Base-by-base conservation (phyloP, 2,888 invertebrate species). In the Latrodectus elegans region DNA sequence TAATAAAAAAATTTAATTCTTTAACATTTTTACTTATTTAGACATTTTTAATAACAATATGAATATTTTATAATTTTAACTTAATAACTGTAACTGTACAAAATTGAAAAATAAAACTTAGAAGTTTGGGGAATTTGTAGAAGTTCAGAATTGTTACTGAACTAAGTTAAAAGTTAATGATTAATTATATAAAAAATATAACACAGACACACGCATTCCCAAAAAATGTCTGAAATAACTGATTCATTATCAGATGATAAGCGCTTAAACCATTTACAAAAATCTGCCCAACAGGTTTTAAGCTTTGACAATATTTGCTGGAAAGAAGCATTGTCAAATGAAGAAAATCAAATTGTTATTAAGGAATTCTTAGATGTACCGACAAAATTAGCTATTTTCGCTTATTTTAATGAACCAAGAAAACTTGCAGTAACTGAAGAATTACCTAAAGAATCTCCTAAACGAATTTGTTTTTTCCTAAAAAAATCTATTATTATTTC, bases 291-390 rank as follows among this genome's bases (percentile, higher is more conserved):
- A 55, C 60, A 68, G 70, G 17, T 78, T 11, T 70, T 88, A 67
- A 52, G 68, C 38, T 64, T 74, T n/a, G 70, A 68, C 70, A n/a
- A 15, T 53, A 49, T 52, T 38, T 53, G 60, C n/a, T 88, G 88
- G 88, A 71, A 51, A 38, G 88, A 88, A 53, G 17, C 78, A 49
- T 74, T 83, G 4, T 78, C 74, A 77, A 88, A 83, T 64, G 88
- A 88, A 83, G 88, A 88, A 52, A 88, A 64, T 65, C 73, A 74
- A 65, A 53, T 70, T 49, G 68, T 83, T 26, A 60, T 88, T 17
- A 88, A 83, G 52, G 79, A 88, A 22, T 88, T 83, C 70, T 70
- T 88, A 53, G 88, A 88, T 49, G n/a, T 53, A 8, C 64, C 82
- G 14, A 17, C 64, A 12, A 51, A 78, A 22, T 15, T 22, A 53